Percentiles rank a stretch among this genome's conserved stretches.
phyloP scores from a whole-genome alignment of 2,113 vertebrate genomes.

The Prietella phreatophila region DNA sequence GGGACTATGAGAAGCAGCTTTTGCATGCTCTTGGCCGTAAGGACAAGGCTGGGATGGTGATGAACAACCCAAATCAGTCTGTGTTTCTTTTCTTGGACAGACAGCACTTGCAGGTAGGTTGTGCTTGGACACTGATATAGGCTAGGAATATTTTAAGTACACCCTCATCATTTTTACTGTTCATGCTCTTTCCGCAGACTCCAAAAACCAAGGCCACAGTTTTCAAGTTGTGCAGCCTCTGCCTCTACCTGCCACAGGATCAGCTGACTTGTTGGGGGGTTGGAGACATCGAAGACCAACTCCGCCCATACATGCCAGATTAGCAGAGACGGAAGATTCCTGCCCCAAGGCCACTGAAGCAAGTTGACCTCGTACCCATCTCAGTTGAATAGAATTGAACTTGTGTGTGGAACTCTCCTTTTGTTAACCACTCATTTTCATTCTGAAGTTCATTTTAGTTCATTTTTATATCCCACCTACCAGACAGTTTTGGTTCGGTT shows the following conservation, averaged over 20 bases:
- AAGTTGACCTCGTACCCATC: slow-evolving; percentile 81
- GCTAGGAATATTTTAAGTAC: background rate
- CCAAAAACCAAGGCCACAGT: slow-evolving; percentile 99
- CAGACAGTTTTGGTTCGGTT: slow-evolving; percentile 65
- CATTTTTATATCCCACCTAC: slow-evolving; percentile 56
- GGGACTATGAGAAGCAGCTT: slow-evolving; percentile 99
- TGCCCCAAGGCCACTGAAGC: slow-evolving; percentile 79
- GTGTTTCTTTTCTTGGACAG: slow-evolving; percentile 98
- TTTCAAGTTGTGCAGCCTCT: slow-evolving; percentile 99
- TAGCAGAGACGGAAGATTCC: slow-evolving; percentile 85
- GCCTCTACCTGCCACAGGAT: slow-evolving; percentile 98
- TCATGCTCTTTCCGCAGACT: slow-evolving; percentile 75
- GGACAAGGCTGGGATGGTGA: slow-evolving; percentile 98
- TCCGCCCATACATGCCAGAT: slow-evolving; percentile 96
- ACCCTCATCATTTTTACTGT: background rate
- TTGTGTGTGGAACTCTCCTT: slow-evolving; percentile 94
- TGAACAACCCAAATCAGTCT: slow-evolving; percentile 85
- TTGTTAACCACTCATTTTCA: slow-evolving; percentile 82
- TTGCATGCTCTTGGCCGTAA: slow-evolving; percentile 95
- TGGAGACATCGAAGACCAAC: slow-evolving; percentile 97
- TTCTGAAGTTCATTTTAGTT: slow-evolving; percentile 81
- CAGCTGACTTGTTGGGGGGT: slow-evolving; percentile 99
- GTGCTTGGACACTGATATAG: background rate
- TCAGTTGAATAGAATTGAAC: slow-evolving; percentile 88
- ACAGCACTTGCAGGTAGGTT: slow-evolving; percentile 94